Evolutionary conservation across 2,888 invertebrate genomes (phyloP), one percentile per base, ranked within the genome.

Genomic region (Syrphus vitripennis): DNA sequence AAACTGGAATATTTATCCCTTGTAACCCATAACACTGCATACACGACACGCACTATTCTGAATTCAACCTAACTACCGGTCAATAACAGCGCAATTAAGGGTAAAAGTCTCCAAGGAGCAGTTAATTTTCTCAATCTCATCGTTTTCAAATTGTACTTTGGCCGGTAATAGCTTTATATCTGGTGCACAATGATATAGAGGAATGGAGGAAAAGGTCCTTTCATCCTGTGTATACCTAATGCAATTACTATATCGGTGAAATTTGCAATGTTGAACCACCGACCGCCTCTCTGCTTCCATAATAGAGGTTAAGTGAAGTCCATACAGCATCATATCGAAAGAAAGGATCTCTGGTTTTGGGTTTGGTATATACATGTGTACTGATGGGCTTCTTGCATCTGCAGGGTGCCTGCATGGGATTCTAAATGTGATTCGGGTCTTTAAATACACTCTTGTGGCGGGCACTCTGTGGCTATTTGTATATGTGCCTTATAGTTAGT

Each of bases 121-220:
- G 86, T 86, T 82, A 82, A 86, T 86, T 86, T 86, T 77, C 86
- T 78, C 86, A 86, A 86, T 86, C 77, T 84, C 84, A 59, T 72
- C 71, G 59, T 72, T 84, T 81, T 76, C 81, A 72, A 84, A 70
- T 65, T 74, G 72, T 78, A 77, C 78, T 72, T 78, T 83, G 53
- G 65, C 72, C 50, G 50, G 71, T 77, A 83, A 83, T 78, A 77
- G 77, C 72, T 59, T 50, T 67, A 77, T 80, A 65, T 70, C 14
- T 45, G 29, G n/a, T n/a, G 5, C 14, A 53, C 61, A 61, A 21
- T 42, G 42, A 67, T 72, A n/a, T n/a, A n/a, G n/a, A 72, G 59
- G 34, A 77, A 67, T 21, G 16, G 48, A 34, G 16, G 42, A 63
- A 63, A 57, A 53, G 70, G 71, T 55, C 65, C 71, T 75, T 71